Evolutionary conservation across 2,888 invertebrate genomes (phyloP).

Genomic region (Scaptomyza cyrtandrae): DNA sequence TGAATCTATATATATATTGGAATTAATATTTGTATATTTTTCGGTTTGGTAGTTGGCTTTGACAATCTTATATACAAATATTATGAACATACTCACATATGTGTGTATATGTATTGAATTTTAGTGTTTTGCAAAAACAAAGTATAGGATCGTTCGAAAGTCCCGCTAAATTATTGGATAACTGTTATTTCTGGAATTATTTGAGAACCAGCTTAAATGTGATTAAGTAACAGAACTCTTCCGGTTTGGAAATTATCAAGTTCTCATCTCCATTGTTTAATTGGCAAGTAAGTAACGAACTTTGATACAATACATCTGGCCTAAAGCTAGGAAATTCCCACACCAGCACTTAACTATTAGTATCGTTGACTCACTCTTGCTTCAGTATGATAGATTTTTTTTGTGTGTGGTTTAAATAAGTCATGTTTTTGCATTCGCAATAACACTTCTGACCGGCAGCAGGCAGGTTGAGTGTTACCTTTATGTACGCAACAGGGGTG

Average conservation of each 20-base stretch:
- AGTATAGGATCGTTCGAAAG: conserved; percentile 2
- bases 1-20: too few relatives aligned
- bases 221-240: conserved; percentile 8
- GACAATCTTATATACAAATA: neutral
- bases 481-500: conserved; percentile 4
- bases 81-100: neutral
- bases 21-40: too few relatives aligned
- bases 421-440: conserved; percentile 43
- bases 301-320: too few relatives aligned
- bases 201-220: neutral
- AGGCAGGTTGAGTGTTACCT: neutral
- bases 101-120: conserved; percentile 7
- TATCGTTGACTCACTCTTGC: conserved; percentile 9
- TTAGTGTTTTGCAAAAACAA: conserved; percentile 21
- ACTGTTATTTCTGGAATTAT: conserved; percentile 8
- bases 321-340: too few relatives aligned
- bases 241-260: conserved; percentile 39
- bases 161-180: conserved; percentile 24
- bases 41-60: conserved; percentile 36
- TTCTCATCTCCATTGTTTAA: conserved; percentile 11
- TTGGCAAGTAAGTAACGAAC: conserved; percentile 27
- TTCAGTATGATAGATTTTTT: conserved; percentile 25
- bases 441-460: conserved; percentile 37
- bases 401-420: conserved; percentile 41
- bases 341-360: conserved; percentile 15